Base-by-base conservation (phyloP, 2,113 vertebrate species). In the Reinhardtius hippoglossoides region DNA sequence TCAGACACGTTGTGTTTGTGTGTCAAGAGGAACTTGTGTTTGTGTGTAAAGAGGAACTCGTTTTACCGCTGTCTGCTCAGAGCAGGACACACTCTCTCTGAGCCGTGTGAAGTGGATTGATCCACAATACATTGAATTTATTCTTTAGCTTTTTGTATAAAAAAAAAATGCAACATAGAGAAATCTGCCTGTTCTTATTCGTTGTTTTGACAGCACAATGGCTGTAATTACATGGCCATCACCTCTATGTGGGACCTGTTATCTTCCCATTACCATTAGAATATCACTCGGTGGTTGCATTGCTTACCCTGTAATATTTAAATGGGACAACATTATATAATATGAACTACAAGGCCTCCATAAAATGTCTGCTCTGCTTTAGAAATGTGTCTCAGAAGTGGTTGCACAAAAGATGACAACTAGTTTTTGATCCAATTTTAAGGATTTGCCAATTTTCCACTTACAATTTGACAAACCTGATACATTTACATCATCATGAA, bases 1-100 rank as follows among this genome's bases (percentile, higher is more conserved):
- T 89, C 80, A 83, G 89, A 83, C 84, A 84, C 75, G 86, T 89
- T 76, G 83, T 78, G 87, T 88, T 88, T 90, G 87, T 85, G 84
- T 87, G 86, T 56, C 69, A 84, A 87, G 66, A 85, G 74, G 68
- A 81, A 3, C 77, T 89, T 57, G 69, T 71, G 81, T 89, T 86
- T 86, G 73, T 67, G 77, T 92, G 87, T 24, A 73, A 82, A 89
- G 75, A 86, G 77, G 68, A 83, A 23, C 83, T 90, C 14, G 76
- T 87, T 89, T 89, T 77, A 72, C 37, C 44, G 12, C 81, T 55
- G 60, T 64, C 64, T 21, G 5, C 74, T 79, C 35, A 9, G 71
- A 60, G 55, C 24, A 50, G 35, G 44, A 27, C 54, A 67, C 63
- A 21, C 60, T 48, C 76, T 80, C 16, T 44, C 66, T 50, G 18